Base-by-base conservation (phyloP, 2,113 vertebrate species). In the Alethe castanea region DNA sequence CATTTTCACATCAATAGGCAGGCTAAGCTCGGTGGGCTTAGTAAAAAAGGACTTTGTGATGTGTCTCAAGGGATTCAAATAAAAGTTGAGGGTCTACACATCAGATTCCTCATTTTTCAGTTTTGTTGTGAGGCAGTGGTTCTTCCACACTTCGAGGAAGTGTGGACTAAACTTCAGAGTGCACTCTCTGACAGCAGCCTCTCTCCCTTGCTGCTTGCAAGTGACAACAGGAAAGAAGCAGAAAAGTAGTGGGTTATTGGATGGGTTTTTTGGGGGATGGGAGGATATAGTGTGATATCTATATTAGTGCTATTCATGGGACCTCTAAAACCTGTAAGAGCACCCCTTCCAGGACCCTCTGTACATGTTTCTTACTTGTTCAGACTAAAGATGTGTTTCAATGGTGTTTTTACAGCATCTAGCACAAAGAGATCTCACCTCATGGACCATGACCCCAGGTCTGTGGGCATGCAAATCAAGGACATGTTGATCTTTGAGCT, bases 321-420 rank as follows among this genome's bases (percentile, higher is more conserved):
- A 83, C 23, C 15, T 65, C 19, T 69, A 45, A 66, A 60, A 70
- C 29, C 25, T 2, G 0, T 35, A 44, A 59, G 28, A 83, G 20
- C 5, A 24, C 11, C 36, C 17, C 36, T 91, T 79, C n/a, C 15
- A 52, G 56, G 33, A 78, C 10, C 28, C 54, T 54, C 24, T 42
- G 18, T 38, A 9, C 0, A 0, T 10, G 7, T 38, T 67, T 85
- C 33, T 35, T 83, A 7, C 47, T n/a, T 47, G 14, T 62, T 42
- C 59, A 77, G 31, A 62, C 23, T 59, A 61, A 64, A 83, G 31
- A 5, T 48, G 24, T n/a, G 29, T 62, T 79, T 79, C 57, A 61
- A 48, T 48, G 42, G 20, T 82, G 44, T 59, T 83, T 33, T 25
- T 66, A 45, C 18, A 67, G 11, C 47, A 76, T 8, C 12, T 66